A percentile compares a stretch with the other conserved stretches of the same genome.
These are phyloP conservation scores for Electrona antarctica DNA, from an alignment of 2,113 vertebrate genomes.

Conservation along the genomic window DNA sequence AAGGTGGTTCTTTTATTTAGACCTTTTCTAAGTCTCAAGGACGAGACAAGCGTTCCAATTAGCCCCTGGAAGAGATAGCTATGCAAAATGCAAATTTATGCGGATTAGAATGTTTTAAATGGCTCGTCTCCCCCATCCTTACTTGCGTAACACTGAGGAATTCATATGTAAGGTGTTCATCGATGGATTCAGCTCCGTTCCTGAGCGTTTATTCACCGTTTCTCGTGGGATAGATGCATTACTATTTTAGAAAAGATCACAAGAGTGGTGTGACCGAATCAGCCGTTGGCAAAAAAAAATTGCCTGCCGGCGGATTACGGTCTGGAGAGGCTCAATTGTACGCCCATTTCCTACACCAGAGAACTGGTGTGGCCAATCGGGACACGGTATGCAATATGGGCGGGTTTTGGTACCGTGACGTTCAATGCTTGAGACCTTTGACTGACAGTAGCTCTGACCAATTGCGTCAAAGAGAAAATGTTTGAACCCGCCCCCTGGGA, in stretches of 20 bases:
- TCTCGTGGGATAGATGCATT: not conserved
- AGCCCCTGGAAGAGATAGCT: constrained; percentile 56
- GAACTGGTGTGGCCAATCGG: no score
- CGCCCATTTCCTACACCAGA: no score
- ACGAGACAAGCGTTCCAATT: constrained; percentile 68
- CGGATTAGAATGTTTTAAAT: constrained; percentile 66
- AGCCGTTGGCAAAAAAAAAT: no score
- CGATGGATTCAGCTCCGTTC: constrained; percentile 46
- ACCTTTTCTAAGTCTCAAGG: constrained; percentile 69
- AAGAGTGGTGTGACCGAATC: no score
- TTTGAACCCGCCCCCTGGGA: no score
- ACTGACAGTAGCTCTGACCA: no score
- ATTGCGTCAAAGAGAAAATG: no score
- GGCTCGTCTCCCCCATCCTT: constrained; percentile 45
- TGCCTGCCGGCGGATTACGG: no score
- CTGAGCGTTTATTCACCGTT: constrained; percentile 49
- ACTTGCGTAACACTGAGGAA: constrained; percentile 30
- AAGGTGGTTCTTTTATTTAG: constrained; percentile 68
- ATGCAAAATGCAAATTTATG: constrained; percentile 68
- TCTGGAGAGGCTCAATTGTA: no score
- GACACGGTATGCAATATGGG: no score
- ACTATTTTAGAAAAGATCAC: not conserved
- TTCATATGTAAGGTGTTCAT: constrained; percentile 34
- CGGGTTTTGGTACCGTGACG: no score
- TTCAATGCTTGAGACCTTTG: no score